These are phyloP conservation scores for Pimephales promelas DNA, from an alignment of 2,113 vertebrate genomes.

Conservation along the genomic window DNA sequence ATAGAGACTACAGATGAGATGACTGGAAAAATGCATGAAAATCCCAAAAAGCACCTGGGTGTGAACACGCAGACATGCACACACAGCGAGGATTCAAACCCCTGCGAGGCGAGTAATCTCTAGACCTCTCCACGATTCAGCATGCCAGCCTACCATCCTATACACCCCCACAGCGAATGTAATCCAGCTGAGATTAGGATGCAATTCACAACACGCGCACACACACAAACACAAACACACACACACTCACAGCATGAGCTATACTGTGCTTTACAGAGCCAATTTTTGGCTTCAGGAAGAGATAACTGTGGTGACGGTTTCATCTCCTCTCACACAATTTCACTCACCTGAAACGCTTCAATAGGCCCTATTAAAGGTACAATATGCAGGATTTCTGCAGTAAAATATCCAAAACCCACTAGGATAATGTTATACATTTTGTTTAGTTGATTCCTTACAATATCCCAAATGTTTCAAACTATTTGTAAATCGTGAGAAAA, in stretches of 20 bases:
- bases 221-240: not conserved
- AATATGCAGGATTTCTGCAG: no score
- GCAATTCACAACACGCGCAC: slow-evolving; percentile 1
- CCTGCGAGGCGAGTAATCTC: slow-evolving; percentile 18
- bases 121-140: not conserved
- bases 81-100: slow-evolving; percentile 19
- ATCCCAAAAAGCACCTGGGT: not conserved
- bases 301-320: slow-evolving; percentile 18
- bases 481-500: no score
- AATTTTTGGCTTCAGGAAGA: not conserved
- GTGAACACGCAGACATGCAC: not conserved
- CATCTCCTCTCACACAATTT: not conserved
- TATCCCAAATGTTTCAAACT: no score
- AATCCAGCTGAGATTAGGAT: slow-evolving; percentile 27
- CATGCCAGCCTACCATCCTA: slow-evolving; percentile 17
- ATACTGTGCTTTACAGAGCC: slow-evolving; percentile 9
- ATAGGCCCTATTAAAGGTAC: no score
- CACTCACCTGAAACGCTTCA: not conserved
- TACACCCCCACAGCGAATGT: slow-evolving; percentile 35
- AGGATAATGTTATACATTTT: no score
- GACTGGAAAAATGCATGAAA: not conserved
- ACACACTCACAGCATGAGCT: slow-evolving; percentile 21
- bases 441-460: no score
- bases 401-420: no score
- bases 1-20: not conserved